A percentile compares a stretch with the other conserved stretches of the same genome.
Conservation (phyloP, 2,113 vertebrate genomes). For the Ellobius talpinus region DNA sequence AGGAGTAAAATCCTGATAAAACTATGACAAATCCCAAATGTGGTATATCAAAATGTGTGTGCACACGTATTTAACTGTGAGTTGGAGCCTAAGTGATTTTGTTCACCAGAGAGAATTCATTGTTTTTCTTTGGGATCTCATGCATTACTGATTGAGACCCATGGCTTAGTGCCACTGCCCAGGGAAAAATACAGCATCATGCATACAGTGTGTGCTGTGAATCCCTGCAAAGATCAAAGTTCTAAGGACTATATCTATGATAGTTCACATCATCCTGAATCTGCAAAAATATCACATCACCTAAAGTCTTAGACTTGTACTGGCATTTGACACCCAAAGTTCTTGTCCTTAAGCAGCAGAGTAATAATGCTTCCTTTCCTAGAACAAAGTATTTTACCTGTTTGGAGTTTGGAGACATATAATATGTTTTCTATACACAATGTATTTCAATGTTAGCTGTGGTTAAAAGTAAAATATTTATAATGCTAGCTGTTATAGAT, state of each 20-base stretch:
- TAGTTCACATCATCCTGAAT: background rate
- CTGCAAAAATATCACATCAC: background rate
- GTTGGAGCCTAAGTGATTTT: background rate
- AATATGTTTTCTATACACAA: background rate
- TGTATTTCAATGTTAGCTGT: background rate
- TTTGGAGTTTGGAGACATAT: background rate
- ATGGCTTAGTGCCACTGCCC: background rate
- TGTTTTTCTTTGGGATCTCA: background rate
- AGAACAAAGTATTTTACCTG: background rate
- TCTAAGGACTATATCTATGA: background rate
- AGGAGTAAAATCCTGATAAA: background rate
- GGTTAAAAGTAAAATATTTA: background rate
- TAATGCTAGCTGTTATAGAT: background rate
- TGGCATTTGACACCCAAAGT: background rate
- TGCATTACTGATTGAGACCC: background rate
- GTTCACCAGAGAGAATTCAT: background rate
- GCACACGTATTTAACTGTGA: background rate
- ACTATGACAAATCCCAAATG: background rate
- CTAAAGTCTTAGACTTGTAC: background rate
- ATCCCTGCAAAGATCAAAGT: too few relatives aligned
- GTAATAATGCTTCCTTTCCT: background rate
- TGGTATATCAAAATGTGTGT: background rate
- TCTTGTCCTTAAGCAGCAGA: background rate
- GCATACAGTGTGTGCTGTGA: background rate
- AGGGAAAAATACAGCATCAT: background rate